Percentiles rank a stretch among this genome's conserved stretches.
These are phyloP conservation scores for Corythucha ciliata DNA, from an alignment of 2,888 invertebrate genomes.

Conservation along the genomic window DNA sequence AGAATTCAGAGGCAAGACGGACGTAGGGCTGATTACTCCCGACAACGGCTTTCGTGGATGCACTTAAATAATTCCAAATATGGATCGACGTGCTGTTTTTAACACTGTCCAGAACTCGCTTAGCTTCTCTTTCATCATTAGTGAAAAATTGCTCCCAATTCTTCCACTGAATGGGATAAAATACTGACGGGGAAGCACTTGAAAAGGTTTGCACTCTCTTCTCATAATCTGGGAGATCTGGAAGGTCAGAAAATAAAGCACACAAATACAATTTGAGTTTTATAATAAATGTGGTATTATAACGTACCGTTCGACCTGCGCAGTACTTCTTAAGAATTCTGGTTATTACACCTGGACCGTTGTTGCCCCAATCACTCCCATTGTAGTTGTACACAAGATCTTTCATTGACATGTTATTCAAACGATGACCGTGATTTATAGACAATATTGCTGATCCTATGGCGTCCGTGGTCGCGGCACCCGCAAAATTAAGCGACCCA, in stretches of 20 bases:
- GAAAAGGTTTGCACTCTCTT: too few relatives aligned
- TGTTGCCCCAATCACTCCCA: slow-evolving; percentile 53
- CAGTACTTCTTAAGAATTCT: slow-evolving; percentile 52
- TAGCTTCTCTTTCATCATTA: slow-evolving; percentile 21
- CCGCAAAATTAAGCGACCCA: slow-evolving; percentile 52
- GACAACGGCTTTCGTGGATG: slow-evolving; percentile 40
- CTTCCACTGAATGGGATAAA: slow-evolving; percentile 57
- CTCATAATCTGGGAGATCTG: too few relatives aligned
- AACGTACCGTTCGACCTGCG: slow-evolving; percentile 43
- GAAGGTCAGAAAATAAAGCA: too few relatives aligned
- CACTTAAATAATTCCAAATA: slow-evolving; percentile 51
- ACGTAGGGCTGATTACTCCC: slow-evolving; percentile 46
- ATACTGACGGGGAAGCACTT: slow-evolving; percentile 51
- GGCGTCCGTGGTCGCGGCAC: slow-evolving; percentile 49
- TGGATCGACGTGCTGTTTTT: slow-evolving; percentile 46
- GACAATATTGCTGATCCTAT: slow-evolving; percentile 61
- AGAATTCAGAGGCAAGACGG: slow-evolving; percentile 44
- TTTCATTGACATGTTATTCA: slow-evolving; percentile 49
- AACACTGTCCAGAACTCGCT: slow-evolving; percentile 38
- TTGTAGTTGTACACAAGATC: slow-evolving; percentile 39
- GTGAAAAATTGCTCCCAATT: slow-evolving; percentile 54
- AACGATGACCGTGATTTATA: slow-evolving; percentile 50
- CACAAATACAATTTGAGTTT: too few relatives aligned
- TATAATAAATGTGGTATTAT: too few relatives aligned
- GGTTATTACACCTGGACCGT: slow-evolving; percentile 60